These are phyloP conservation scores for Pantherophis alleghaniensis DNA, from an alignment of 2,797 vertebrate genomes.

Conservation along the genomic window DNA sequence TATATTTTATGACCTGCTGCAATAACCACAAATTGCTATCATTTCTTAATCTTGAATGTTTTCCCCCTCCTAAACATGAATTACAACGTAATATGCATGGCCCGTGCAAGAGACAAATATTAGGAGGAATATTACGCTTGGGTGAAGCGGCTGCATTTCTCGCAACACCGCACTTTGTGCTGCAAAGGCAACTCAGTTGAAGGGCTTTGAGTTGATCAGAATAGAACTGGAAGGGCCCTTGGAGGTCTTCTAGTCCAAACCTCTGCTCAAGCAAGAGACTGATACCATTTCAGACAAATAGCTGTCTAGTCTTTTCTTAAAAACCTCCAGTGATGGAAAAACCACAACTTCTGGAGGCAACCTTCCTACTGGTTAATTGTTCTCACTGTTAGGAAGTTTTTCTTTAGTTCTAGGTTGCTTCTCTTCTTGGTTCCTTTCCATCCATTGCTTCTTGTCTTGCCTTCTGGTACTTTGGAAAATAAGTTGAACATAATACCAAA, in stretches of 20 bases:
- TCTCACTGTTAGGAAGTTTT: neutral
- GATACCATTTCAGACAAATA: neutral
- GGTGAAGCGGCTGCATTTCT: neutral
- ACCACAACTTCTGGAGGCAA: neutral
- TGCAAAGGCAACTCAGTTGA: neutral
- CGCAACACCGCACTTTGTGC: neutral
- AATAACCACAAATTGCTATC: slow-evolving; percentile 46
- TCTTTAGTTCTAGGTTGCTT: neutral
- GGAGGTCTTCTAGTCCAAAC: neutral
- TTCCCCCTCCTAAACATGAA: slow-evolving; percentile 32
- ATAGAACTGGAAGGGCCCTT: neutral
- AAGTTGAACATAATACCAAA: neutral
- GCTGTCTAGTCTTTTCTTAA: neutral
- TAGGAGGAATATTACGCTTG: neutral
- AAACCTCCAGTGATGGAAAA: neutral
- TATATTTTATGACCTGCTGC: slow-evolving; percentile 59
- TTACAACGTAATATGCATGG: slow-evolving; percentile 35
- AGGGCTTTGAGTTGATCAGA: neutral
- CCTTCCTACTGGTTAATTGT: neutral
- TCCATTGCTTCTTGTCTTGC: too few species aligned
- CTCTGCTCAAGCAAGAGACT: neutral
- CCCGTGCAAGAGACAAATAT: slow-evolving; percentile 16
- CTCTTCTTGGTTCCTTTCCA: neutral
- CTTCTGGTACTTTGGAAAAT: too few species aligned
- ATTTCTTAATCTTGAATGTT: slow-evolving; percentile 46